These are phyloP conservation scores for Boloria euphrosyne DNA, from an alignment of 2,888 invertebrate species.

Conservation along the genomic window DNA sequence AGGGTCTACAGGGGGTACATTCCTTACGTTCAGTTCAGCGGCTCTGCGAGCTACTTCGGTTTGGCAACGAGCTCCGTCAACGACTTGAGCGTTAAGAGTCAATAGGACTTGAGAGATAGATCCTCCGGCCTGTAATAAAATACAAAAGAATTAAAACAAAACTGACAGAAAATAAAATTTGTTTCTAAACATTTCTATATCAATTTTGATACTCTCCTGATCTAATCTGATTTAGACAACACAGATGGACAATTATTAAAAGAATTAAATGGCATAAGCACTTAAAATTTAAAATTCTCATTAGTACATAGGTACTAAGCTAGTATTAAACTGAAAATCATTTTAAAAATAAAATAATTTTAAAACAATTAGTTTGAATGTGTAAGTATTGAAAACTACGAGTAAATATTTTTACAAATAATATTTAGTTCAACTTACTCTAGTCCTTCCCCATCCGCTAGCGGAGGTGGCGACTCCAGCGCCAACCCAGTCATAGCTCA, in stretches of 20 bases:
- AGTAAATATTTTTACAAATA: not conserved
- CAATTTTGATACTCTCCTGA: no score
- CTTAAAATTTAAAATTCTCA: no score
- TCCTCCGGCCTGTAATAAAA: conserved; percentile 3
- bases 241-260: no score
- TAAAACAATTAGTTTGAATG: no score
- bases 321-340: no score
- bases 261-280: no score
- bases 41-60: not conserved
- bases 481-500: conserved; percentile 40
- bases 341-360: no score
- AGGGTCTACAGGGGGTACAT: conserved; percentile 36
- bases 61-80: not conserved
- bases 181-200: no score
- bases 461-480: conserved; percentile 42
- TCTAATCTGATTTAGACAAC: no score
- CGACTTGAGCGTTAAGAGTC: conserved; percentile 3
- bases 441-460: conserved; percentile 50
- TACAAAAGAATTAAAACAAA: not conserved
- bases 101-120: not conserved
- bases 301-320: no score
- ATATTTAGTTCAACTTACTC: conserved; percentile 4
- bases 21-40: not conserved
- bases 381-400: not conserved
- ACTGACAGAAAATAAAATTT: no score